These are phyloP conservation scores for Oscheius sp. DNA, from an alignment of 2,888 invertebrate species.

Conservation along the genomic window DNA sequence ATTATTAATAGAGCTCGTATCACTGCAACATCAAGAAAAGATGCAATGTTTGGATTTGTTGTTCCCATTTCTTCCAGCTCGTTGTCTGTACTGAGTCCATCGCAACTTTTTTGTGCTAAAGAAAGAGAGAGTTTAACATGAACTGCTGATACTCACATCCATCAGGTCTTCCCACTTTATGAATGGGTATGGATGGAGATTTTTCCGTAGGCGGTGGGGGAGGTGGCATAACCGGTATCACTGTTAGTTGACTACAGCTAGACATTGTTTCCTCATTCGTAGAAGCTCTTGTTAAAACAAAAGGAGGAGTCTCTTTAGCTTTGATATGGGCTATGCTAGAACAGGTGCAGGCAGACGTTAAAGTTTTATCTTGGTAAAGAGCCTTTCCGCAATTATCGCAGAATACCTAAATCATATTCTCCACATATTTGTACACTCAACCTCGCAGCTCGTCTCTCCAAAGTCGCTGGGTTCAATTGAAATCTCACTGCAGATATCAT, in stretches of 20 bases:
- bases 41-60: constrained; percentile 76
- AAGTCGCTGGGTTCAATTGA: constrained; percentile 44
- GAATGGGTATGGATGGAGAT: not conserved
- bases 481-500: constrained; percentile 80
- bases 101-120: constrained; percentile 24
- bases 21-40: constrained; percentile 94
- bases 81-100: constrained; percentile 43
- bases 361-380: constrained; percentile 84
- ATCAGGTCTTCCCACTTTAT: constrained; percentile 3
- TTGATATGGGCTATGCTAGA: not conserved
- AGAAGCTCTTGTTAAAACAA: constrained; percentile 47
- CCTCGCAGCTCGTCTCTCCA: constrained; percentile 11
- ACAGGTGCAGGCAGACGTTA: constrained; percentile 70
- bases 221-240: constrained; percentile 31
- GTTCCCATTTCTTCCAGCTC: constrained; percentile 41
- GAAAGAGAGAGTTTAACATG: no score
- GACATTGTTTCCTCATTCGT: constrained; percentile 56
- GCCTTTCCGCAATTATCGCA: constrained; percentile 71
- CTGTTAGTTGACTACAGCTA: constrained; percentile 62
- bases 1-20: constrained; percentile 91
- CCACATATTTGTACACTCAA: not conserved
- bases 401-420: constrained; percentile 32
- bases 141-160: not conserved
- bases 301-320: constrained; percentile 40
- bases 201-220: not conserved